phyloP scores from a whole-genome alignment of 2,113 vertebrate genomes.

The Orientallactaga bullata region DNA sequence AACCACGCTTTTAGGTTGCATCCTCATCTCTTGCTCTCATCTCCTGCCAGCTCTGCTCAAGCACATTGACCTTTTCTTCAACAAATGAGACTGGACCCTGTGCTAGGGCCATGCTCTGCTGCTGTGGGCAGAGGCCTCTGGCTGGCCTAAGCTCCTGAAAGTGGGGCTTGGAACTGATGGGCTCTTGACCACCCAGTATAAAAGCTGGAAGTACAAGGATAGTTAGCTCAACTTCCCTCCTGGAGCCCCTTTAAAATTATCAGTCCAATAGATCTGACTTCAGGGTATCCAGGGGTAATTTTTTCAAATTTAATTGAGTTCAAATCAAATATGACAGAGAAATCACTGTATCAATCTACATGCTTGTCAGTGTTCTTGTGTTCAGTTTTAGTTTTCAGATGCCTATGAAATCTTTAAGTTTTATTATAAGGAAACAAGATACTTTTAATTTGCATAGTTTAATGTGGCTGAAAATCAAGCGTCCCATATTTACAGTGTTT shows the following conservation, averaged over 20 bases:
- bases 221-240: neutral
- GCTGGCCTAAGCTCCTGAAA: neutral
- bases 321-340: neutral
- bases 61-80: neutral
- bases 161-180: neutral
- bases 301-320: neutral
- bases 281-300: neutral
- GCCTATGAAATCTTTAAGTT: neutral
- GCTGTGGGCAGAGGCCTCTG: neutral
- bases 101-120: neutral
- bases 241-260: accelerated
- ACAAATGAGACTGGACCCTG: neutral
- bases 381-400: neutral
- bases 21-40: neutral
- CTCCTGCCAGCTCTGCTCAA: neutral
- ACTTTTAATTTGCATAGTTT: neutral
- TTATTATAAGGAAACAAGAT: constrained; percentile 9
- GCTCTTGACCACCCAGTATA: neutral
- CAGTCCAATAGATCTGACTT: neutral
- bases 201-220: neutral
- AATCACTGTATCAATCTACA: neutral
- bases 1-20: neutral
- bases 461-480: neutral
- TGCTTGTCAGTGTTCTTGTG: neutral
- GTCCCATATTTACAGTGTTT: neutral